Conservation (phyloP, 1,140 invertebrate genomes). For the Aleiodes sp. region DNA sequence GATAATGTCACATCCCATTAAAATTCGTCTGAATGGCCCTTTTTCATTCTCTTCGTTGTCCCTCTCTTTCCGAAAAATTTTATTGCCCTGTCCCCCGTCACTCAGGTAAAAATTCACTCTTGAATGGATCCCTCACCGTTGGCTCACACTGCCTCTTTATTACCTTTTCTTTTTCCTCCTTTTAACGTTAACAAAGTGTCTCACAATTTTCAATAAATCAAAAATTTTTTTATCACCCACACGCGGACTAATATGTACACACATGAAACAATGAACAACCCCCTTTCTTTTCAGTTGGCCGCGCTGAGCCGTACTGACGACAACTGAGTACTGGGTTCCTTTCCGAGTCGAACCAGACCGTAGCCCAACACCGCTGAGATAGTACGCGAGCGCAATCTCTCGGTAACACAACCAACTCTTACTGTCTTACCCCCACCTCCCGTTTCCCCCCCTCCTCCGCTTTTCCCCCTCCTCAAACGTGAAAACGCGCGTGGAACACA, state of each 20-base stretch:
- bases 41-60: not conserved
- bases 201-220: not conserved
- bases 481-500: too few species aligned
- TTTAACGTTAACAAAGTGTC: not conserved
- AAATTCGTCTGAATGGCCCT: too few species aligned
- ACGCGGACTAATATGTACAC: slow-evolving; percentile 23
- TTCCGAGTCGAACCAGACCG: slow-evolving; percentile 46
- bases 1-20: not conserved
- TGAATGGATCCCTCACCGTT: not conserved
- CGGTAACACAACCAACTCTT: slow-evolving; percentile 52
- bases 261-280: slow-evolving; percentile 29
- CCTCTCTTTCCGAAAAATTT: not conserved
- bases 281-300: slow-evolving; percentile 61
- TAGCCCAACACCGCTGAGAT: slow-evolving; percentile 46
- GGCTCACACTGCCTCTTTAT: not conserved
- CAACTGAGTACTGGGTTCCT: slow-evolving; percentile 62
- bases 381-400: slow-evolving; percentile 61
- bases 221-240: slow-evolving; percentile 26
- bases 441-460: slow-evolving; percentile 21
- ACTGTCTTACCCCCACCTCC: slow-evolving; percentile 42
- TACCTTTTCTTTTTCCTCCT: not conserved
- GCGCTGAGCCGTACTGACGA: slow-evolving; percentile 66
- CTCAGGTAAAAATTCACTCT: not conserved
- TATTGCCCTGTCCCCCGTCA: slow-evolving; percentile 15
- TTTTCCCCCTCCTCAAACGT: not conserved